Percentiles rank a stretch among this genome's conserved stretches.
phyloP scores from a whole-genome alignment of 1,140 invertebrate genomes.

The Manduca sexta region DNA sequence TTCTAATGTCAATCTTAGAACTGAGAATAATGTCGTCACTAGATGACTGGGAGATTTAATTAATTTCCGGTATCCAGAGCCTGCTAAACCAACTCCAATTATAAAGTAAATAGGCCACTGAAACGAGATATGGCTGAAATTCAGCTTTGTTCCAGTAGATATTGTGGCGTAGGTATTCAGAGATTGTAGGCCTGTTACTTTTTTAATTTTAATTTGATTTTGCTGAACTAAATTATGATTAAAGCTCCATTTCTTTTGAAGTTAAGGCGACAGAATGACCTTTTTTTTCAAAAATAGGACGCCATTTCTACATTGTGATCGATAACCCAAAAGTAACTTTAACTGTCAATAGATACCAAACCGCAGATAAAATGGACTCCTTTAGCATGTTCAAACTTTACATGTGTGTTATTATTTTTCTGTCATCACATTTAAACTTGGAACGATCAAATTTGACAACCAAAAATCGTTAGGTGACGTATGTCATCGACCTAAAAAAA shows the following conservation, averaged over 20 bases:
- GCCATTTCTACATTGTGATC: background rate
- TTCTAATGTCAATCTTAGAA: conserved; percentile 45
- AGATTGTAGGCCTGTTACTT: too few relatives aligned
- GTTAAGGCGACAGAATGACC: background rate
- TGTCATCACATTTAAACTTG: conserved; percentile 20
- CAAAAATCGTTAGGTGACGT: conserved; percentile 38
- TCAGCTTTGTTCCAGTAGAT: too few relatives aligned
- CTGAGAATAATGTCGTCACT: conserved; percentile 46
- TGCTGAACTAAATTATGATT: too few relatives aligned
- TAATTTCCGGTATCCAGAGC: conserved; percentile 43
- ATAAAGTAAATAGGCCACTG: conserved; percentile 9
- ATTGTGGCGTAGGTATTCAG: too few relatives aligned
- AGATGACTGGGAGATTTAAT: conserved; percentile 54
- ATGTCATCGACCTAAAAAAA: conserved; percentile 48
- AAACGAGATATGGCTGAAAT: conserved; percentile 13
- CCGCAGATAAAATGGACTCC: too few relatives aligned
- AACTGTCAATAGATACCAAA: too few relatives aligned
- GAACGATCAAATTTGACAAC: conserved; percentile 27
- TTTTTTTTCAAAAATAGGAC: background rate
- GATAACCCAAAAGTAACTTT: too few relatives aligned
- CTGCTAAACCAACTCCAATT: conserved; percentile 8
- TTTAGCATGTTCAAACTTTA: too few relatives aligned
- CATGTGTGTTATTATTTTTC: background rate
- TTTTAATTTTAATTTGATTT: too few relatives aligned
- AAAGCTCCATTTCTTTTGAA: background rate